Percentiles rank a stretch among this genome's conserved stretches.
These are phyloP conservation scores for Cheirogaleus medius DNA, from an alignment of 2,113 vertebrate species.

Conservation along the genomic window DNA sequence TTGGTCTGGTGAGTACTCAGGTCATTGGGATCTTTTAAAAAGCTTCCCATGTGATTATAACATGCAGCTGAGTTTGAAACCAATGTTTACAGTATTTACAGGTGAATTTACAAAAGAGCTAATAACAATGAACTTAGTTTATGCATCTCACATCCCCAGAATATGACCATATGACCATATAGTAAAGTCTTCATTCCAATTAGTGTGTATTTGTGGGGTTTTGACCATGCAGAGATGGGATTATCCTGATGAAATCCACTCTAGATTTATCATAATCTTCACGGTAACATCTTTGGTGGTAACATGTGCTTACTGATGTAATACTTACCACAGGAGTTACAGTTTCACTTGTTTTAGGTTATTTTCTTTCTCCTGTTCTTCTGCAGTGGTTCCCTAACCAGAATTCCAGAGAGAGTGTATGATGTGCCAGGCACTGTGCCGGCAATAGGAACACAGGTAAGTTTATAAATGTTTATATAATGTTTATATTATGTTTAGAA, in stretches of 20 bases:
- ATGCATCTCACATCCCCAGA: neutral
- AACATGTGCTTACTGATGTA: neutral
- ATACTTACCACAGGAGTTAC: neutral
- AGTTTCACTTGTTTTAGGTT: neutral
- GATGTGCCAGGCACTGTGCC: neutral
- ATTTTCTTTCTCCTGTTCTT: neutral
- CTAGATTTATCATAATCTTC: neutral
- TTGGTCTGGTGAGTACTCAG: neutral
- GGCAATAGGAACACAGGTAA: neutral
- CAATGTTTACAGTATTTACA: slow-evolving; percentile 3
- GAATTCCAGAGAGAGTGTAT: neutral
- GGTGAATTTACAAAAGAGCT: neutral
- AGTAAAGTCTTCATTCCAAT: neutral
- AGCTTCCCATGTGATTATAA: neutral
- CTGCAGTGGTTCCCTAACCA: neutral
- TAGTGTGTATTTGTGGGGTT: neutral
- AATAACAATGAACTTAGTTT: neutral
- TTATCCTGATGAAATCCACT: neutral
- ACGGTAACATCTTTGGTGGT: neutral
- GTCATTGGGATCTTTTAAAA: neutral
- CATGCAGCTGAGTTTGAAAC: neutral
- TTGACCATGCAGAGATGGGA: neutral
- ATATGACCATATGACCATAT: neutral
- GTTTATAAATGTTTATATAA: neutral
- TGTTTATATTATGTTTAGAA: too few species aligned